Conservation (phyloP, 2,888 invertebrate genomes). For the Tuberolachnus salignus region DNA sequence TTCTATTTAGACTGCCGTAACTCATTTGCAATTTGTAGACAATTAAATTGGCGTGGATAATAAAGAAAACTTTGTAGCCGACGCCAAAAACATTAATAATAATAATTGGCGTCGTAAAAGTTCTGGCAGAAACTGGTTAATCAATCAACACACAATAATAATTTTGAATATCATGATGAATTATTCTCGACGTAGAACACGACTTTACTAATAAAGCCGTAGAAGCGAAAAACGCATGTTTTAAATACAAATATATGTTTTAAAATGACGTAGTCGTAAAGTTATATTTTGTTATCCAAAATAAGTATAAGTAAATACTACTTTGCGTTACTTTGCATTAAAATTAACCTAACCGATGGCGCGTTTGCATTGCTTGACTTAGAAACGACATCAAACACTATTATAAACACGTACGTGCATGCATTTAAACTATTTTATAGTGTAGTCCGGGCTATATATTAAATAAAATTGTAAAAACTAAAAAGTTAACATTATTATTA, state of each 20-base stretch:
- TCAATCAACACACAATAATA: slow-evolving; percentile 41
- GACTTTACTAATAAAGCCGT: slow-evolving; percentile 9
- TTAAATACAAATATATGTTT: not conserved
- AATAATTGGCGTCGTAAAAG: slow-evolving; percentile 19
- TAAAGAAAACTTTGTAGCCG: slow-evolving; percentile 26
- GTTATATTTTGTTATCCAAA: not conserved
- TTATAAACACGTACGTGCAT: no score
- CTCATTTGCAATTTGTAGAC: not conserved
- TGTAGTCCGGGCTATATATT: no score
- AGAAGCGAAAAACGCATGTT: slow-evolving; percentile 1
- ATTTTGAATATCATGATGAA: slow-evolving; percentile 29
- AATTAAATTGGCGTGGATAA: not conserved
- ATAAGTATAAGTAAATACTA: not conserved
- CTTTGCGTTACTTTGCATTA: not conserved
- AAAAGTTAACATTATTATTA: no score
- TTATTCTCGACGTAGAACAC: not conserved
- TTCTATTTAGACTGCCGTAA: not conserved
- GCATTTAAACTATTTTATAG: no score
- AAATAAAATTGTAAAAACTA: no score
- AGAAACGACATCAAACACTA: no score
- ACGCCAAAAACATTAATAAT: not conserved
- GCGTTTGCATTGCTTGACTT: not conserved
- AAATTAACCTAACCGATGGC: not conserved
- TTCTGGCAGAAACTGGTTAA: slow-evolving; percentile 22
- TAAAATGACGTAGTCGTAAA: not conserved